A percentile compares a stretch with the other conserved stretches of the same genome.
These are phyloP conservation scores for Tympanuchus pallidicinctus DNA, from an alignment of 2,113 vertebrate genomes.

Conservation along the genomic window DNA sequence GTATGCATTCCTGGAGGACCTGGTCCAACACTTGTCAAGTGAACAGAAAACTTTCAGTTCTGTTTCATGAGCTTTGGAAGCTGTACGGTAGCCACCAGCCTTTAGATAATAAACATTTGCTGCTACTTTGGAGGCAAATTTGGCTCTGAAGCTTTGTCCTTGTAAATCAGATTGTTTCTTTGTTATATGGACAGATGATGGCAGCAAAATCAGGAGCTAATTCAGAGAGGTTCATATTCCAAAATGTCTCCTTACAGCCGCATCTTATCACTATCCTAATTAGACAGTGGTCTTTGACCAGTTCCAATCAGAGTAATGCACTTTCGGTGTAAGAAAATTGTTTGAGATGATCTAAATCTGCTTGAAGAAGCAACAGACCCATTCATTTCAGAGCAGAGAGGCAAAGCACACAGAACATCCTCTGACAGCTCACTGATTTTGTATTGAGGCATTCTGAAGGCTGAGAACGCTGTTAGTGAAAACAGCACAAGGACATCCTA, in stretches of 20 bases:
- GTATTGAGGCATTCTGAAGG: background rate
- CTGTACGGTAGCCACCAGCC: background rate
- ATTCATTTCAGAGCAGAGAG: background rate
- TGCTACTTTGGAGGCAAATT: background rate
- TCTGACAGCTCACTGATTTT: background rate
- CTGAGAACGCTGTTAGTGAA: background rate
- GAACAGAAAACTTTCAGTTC: background rate
- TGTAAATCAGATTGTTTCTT: background rate
- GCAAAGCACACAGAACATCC: background rate
- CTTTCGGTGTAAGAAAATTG: background rate
- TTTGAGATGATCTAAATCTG: background rate
- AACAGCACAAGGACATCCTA: background rate
- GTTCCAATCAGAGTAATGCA: slow-evolving; percentile 16
- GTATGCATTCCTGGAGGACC: background rate
- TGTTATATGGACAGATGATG: slow-evolving; percentile 52
- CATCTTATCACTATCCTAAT: background rate
- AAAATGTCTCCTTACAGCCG: background rate
- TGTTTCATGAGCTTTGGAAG: background rate
- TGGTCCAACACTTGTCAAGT: background rate
- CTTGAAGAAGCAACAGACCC: background rate
- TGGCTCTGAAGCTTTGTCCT: background rate
- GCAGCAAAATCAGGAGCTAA: slow-evolving; percentile 50
- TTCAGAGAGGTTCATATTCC: background rate
- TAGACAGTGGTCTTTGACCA: background rate
- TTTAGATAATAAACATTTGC: background rate